These are phyloP conservation scores for Puntigrus tetrazona DNA, from an alignment of 2,113 vertebrate genomes.

Conservation along the genomic window DNA sequence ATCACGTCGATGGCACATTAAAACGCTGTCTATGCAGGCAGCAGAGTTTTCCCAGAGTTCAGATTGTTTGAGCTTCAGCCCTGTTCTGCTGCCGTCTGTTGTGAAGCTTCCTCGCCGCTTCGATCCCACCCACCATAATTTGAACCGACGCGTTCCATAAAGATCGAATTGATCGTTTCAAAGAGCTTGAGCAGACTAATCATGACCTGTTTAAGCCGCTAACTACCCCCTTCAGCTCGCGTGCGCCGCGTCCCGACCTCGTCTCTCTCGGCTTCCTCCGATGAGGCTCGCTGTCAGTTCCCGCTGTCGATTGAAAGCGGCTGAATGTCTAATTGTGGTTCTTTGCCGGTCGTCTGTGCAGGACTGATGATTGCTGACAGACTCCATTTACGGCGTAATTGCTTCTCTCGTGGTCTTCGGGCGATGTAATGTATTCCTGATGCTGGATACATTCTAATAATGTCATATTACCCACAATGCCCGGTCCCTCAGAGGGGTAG, in stretches of 20 bases:
- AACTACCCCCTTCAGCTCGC: neutral
- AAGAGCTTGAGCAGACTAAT: constrained; percentile 5
- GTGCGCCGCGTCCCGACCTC: neutral
- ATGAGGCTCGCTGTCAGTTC: constrained; percentile 12
- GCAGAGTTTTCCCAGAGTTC: neutral
- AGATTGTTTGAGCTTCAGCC: neutral
- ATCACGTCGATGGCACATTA: neutral
- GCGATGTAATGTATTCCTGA: constrained; percentile 54
- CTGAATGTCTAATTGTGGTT: constrained; percentile 54
- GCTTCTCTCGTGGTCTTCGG: constrained; percentile 52
- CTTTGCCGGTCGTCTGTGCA: constrained; percentile 44
- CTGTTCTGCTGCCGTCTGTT: neutral
- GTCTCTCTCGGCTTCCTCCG: neutral
- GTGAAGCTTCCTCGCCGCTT: neutral
- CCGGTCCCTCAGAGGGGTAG: constrained; percentile 16
- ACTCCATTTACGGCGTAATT: constrained; percentile 55
- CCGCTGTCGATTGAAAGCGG: constrained; percentile 3
- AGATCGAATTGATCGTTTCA: constrained; percentile 31
- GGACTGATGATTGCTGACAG: constrained; percentile 53
- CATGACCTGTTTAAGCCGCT: constrained; percentile 24
- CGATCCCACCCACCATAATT: neutral
- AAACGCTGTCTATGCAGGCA: neutral
- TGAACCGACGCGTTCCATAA: neutral
- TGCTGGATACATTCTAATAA: constrained; percentile 50
- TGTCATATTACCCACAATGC: constrained; percentile 35